Conservation (phyloP, 2,888 invertebrate genomes). For the Leptopterna dolabrata region DNA sequence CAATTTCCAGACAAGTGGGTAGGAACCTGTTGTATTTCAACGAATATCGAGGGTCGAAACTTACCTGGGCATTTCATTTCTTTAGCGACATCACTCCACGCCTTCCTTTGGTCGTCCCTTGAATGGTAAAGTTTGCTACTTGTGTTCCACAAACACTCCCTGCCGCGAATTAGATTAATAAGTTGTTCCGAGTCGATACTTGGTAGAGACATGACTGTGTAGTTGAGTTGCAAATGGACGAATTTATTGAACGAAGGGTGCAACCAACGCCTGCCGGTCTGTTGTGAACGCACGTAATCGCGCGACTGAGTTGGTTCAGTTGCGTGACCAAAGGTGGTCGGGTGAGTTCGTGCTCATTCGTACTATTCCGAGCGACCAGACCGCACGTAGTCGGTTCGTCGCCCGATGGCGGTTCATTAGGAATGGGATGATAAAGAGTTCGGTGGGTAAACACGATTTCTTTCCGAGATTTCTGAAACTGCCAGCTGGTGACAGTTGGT, state of each 20-base stretch:
- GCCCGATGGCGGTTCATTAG: too few species aligned
- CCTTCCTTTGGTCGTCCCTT: neutral
- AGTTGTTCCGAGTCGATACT: neutral
- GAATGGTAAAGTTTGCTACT: slow-evolving; percentile 93
- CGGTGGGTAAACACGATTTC: too few species aligned
- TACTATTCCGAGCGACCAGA: neutral
- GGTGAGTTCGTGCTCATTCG: neutral
- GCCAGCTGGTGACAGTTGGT: too few species aligned
- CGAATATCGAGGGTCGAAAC: too few species aligned
- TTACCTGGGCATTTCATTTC: too few species aligned
- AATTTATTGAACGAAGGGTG: neutral
- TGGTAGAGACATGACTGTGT: neutral
- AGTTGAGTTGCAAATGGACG: too few species aligned
- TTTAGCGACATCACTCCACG: neutral
- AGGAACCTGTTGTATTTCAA: too few species aligned
- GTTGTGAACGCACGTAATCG: neutral
- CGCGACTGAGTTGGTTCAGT: neutral
- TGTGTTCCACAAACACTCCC: slow-evolving; percentile 88
- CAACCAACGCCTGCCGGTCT: neutral
- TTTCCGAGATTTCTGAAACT: too few species aligned
- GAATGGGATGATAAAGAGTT: too few species aligned
- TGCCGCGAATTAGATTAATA: slow-evolving; percentile 79
- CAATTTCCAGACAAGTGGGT: too few species aligned
- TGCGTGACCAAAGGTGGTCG: neutral
- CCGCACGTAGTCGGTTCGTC: neutral